Conservation (phyloP, 1,140 invertebrate species). For the Pentalonia nigronervosa region DNA sequence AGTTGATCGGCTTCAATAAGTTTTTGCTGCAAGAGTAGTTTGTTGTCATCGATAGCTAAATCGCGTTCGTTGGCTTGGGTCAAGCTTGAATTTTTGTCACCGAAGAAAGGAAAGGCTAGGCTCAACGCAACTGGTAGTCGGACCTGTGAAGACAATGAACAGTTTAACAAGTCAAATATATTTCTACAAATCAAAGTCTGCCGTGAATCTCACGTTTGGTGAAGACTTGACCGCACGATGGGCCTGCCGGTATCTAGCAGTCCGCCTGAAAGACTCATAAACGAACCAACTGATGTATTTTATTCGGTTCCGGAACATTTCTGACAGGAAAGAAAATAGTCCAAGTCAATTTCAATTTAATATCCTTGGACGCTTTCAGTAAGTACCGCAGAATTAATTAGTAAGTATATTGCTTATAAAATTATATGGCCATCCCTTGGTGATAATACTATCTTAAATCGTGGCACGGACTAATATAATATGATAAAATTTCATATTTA, state of each 20-base stretch:
- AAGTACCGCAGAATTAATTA: background rate
- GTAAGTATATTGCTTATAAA: no score
- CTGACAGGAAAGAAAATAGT: background rate
- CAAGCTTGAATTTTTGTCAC: background rate
- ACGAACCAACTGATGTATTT: background rate
- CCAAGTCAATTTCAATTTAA: background rate
- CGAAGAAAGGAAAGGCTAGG: constrained; percentile 33
- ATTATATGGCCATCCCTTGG: no score
- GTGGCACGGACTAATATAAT: no score
- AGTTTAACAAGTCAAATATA: background rate
- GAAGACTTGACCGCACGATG: background rate
- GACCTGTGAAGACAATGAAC: background rate
- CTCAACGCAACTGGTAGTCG: background rate
- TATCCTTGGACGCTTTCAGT: background rate
- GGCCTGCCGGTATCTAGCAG: no score
- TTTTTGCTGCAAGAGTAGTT: constrained; percentile 7
- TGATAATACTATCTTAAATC: no score
- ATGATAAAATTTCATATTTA: no score
- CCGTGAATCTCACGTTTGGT: background rate
- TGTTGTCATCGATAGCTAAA: background rate
- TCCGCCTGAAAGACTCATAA: background rate
- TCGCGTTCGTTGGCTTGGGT: background rate
- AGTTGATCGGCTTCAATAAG: constrained; percentile 50
- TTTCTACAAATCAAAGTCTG: background rate
- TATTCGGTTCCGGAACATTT: background rate